A percentile compares a stretch with the other conserved stretches of the same genome.
These are phyloP conservation scores for Elgaria multicarinata DNA, from an alignment of 2,113 vertebrate genomes.

Conservation along the genomic window DNA sequence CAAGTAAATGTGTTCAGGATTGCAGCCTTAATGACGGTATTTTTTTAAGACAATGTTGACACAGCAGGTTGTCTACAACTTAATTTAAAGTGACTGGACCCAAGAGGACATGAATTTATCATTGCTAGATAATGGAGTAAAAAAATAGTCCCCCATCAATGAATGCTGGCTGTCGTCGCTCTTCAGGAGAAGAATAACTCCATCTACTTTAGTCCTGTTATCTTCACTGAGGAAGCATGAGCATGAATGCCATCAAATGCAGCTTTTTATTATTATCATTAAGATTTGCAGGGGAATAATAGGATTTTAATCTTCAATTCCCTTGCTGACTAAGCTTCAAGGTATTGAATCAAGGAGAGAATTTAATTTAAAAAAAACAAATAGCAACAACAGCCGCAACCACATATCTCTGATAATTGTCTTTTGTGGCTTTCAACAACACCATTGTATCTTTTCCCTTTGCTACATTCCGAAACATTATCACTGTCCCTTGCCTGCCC, in stretches of 20 bases:
- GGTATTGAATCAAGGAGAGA: background rate
- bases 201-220: background rate
- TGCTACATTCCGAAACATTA: too few relatives aligned
- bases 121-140: background rate
- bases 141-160: background rate
- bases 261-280: background rate
- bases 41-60: background rate
- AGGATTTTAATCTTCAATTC: too few relatives aligned
- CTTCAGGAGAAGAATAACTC: background rate
- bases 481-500: background rate
- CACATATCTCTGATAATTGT: too few relatives aligned
- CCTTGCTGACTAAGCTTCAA: too few relatives aligned
- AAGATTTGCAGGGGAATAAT: background rate
- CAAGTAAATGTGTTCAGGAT: too few relatives aligned
- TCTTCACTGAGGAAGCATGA: background rate
- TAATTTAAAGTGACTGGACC: background rate
- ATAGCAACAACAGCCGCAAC: background rate
- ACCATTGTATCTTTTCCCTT: too few relatives aligned
- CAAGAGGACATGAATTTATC: background rate
- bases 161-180: background rate
- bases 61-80: background rate
- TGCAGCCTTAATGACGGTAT: too few relatives aligned
- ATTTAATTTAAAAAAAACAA: too few relatives aligned
- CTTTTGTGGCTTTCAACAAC: too few relatives aligned
- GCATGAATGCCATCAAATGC: background rate